Conservation (phyloP, 2,888 invertebrate species). For the Cryptus armator region DNA sequence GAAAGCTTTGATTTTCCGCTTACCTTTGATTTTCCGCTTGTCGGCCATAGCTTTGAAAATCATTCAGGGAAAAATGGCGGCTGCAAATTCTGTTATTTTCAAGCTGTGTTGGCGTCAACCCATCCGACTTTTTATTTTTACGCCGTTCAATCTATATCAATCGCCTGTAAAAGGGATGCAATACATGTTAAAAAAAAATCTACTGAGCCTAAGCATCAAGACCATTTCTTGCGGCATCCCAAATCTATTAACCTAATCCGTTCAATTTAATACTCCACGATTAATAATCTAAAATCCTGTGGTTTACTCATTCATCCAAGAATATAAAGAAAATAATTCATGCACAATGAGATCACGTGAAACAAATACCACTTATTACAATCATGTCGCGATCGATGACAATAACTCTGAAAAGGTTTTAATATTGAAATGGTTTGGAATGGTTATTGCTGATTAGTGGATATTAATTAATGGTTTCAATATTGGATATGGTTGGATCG, state of each 20-base stretch:
- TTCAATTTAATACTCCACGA: not conserved
- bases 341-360: constrained; percentile 1
- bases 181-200: too few relatives aligned
- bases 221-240: not conserved
- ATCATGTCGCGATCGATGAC: not conserved
- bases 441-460: too few relatives aligned
- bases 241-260: not conserved
- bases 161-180: constrained; percentile 3
- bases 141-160: constrained; percentile 15
- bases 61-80: constrained; percentile 25
- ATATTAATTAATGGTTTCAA: too few relatives aligned
- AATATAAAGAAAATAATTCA: not conserved
- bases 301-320: not conserved
- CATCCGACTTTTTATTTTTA: constrained; percentile 12
- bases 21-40: constrained; percentile 39
- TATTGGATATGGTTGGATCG: not conserved
- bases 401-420: not conserved
- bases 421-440: too few relatives aligned
- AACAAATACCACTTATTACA: not conserved
- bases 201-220: too few relatives aligned
- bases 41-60: constrained; percentile 23
- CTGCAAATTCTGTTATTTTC: constrained; percentile 34
- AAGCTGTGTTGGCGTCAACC: not conserved
- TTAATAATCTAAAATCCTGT: not conserved
- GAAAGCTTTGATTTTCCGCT: constrained; percentile 19